Evolutionary conservation across 2,797 vertebrate species (phyloP), one percentile per base, ranked within the genome.

Genomic region (Gymnoscopelus microlampas): DNA sequence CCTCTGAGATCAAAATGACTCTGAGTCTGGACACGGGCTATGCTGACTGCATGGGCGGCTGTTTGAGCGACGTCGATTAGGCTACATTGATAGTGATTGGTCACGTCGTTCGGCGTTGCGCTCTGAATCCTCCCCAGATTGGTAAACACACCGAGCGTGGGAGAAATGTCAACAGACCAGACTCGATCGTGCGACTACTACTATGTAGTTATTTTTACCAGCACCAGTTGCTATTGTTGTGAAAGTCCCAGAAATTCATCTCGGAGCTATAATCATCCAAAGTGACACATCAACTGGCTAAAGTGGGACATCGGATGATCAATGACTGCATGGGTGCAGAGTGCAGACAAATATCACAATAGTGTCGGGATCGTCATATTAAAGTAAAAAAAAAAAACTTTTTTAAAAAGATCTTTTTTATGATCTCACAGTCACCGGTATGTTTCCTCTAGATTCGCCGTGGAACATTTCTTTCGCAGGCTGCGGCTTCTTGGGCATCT

Each of bases 391-490:
- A 26, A 26, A 3, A 29, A 29, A 29, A 29, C 26, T 19, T 4
- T 29, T 29, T 29, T 29, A 29, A 19, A 19, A n/a, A n/a, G n/a
- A 19, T 19, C 19, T 29, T 32, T 32, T 39, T 39, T 39, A 39
- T 39, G 39, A 39, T 6, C 39, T 44, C 8, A 66, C 67, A 7
- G 70, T 54, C 50, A 2, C 49, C 78, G 73, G 48, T 0, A 99
- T 99, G 98, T 97, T 98, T 78, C 96, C 96, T 11, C 74, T 81
- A 71, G 96, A 97, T 83, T 91, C 95, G 50, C 90, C 95, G 4
- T 99, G 97, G 98, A 98, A 95, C 86, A 97, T 99, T 78, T 99
- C 98, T 19, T 99, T 99, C 75, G 97, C 98, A 1, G 98, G 97
- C 14, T 99, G 98, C 61, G 98, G 98, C 0, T 99, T 99, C 86